Conservation (phyloP, 2,113 vertebrate genomes). For the Colinus virginianus region DNA sequence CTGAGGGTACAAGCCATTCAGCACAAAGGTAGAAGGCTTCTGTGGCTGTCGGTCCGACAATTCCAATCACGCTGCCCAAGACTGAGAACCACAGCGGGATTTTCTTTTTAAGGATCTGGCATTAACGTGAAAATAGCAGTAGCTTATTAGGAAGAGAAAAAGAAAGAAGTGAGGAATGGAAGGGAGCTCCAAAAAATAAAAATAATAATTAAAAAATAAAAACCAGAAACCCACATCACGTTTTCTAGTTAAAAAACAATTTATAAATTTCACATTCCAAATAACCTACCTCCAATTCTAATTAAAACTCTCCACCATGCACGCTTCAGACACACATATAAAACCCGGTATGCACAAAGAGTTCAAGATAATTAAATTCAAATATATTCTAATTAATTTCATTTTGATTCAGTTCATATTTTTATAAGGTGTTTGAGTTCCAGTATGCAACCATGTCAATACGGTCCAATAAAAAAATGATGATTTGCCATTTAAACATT, state of each 20-base stretch:
- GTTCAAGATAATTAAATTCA: conserved; percentile 47
- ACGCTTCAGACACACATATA: conserved; percentile 24
- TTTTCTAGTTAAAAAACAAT: conserved; percentile 20
- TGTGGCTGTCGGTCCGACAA: conserved; percentile 20
- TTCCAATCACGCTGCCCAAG: conserved; percentile 3
- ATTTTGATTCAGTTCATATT: conserved; percentile 22
- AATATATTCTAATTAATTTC: conserved; percentile 57
- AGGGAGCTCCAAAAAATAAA: not conserved
- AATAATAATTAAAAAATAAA: not conserved
- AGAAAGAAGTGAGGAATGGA: not conserved
- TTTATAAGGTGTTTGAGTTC: conserved; percentile 26
- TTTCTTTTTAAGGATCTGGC: conserved; percentile 10
- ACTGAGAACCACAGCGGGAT: not conserved
- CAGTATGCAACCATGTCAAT: not conserved
- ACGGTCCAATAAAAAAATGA: not conserved
- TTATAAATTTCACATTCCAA: conserved; percentile 32
- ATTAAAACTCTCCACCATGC: conserved; percentile 51
- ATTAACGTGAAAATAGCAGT: conserved; percentile 54
- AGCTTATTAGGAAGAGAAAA: conserved; percentile 1
- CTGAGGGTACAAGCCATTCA: not conserved
- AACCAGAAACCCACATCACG: not conserved
- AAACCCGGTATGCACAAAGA: conserved; percentile 4
- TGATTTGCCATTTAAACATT: conserved; percentile 19
- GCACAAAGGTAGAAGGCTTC: conserved; percentile 15
- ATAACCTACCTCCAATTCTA: conserved; percentile 20